Conservation (phyloP, 2,888 invertebrate genomes). For the Acholoe squamosa region DNA sequence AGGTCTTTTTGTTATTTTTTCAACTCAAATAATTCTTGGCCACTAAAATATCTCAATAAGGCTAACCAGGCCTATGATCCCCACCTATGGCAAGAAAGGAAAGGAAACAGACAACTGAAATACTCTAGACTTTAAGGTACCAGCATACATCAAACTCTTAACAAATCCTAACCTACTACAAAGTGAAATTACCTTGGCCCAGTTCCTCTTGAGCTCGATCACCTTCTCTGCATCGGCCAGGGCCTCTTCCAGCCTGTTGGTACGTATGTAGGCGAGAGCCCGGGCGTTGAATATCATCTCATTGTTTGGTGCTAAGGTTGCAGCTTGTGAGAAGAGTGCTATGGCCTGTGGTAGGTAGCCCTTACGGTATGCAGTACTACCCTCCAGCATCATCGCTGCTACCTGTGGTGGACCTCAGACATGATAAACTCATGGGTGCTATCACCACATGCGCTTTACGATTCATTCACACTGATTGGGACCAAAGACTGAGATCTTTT, state of each 20-base stretch:
- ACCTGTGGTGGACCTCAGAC: constrained; percentile 85
- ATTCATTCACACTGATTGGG: too few relatives aligned
- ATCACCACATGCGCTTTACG: too few relatives aligned
- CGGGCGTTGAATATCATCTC: constrained; percentile 93
- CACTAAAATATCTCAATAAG: too few relatives aligned
- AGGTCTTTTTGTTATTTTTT: too few relatives aligned
- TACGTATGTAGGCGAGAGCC: constrained; percentile 94
- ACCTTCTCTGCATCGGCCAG: constrained; percentile 93
- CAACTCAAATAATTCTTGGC: too few relatives aligned
- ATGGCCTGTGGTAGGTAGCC: constrained; percentile 92
- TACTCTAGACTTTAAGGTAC: too few relatives aligned
- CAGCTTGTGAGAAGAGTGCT: constrained; percentile 91
- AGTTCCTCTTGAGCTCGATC: constrained; percentile 90
- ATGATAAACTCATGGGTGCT: too few relatives aligned
- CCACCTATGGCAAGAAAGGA: too few relatives aligned
- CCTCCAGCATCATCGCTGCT: constrained; percentile 92
- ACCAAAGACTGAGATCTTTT: too few relatives aligned
- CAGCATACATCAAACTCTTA: too few relatives aligned
- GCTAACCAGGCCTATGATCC: too few relatives aligned
- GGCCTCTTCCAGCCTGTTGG: constrained; percentile 89
- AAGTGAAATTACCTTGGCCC: constrained; percentile 87
- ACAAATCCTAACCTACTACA: not conserved
- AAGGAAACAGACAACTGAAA: too few relatives aligned
- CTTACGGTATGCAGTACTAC: constrained; percentile 91
- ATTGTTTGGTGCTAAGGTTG: constrained; percentile 90